Evolutionary conservation across 2,888 invertebrate genomes (phyloP).

Genomic region (Actias luna): DNA sequence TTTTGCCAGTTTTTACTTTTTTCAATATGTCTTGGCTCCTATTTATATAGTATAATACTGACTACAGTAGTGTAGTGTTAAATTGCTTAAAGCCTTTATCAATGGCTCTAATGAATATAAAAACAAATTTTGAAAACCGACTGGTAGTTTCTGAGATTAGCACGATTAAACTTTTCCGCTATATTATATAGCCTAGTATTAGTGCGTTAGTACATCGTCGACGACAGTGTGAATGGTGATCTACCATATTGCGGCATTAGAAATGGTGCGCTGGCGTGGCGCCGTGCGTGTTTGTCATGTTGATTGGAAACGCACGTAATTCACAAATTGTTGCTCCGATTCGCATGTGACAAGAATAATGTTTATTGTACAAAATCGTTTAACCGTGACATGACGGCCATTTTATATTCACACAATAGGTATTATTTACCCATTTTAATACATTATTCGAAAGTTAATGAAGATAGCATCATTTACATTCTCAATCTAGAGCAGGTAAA

Average conservation of each 20-base stretch:
- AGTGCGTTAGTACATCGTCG: conserved; percentile 38
- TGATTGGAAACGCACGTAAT: conserved; percentile 70
- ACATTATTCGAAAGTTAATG: conserved; percentile 54
- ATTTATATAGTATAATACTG: too few species aligned
- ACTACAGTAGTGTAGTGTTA: too few species aligned
- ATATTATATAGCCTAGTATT: conserved; percentile 53
- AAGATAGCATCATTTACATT: conserved; percentile 66
- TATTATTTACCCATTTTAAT: conserved; percentile 40
- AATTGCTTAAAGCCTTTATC: too few species aligned
- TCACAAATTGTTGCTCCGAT: conserved; percentile 74
- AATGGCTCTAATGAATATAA: too few species aligned
- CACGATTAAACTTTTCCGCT: too few species aligned
- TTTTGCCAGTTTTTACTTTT: too few species aligned
- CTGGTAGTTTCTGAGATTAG: too few species aligned
- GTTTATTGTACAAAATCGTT: conserved; percentile 17
- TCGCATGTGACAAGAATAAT: conserved; percentile 65
- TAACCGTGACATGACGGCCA: background rate
- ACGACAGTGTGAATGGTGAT: conserved; percentile 62
- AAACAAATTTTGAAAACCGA: too few species aligned
- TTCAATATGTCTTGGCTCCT: too few species aligned
- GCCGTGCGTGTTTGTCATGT: conserved; percentile 73
- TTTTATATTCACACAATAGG: background rate
- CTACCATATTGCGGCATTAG: conserved; percentile 70
- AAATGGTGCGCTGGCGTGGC: conserved; percentile 56
- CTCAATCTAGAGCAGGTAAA: conserved; percentile 71